A percentile compares a stretch with the other conserved stretches of the same genome.
Evolutionary conservation across 2,113 vertebrate species (phyloP).

Genomic region (Megaceryle torquata): DNA sequence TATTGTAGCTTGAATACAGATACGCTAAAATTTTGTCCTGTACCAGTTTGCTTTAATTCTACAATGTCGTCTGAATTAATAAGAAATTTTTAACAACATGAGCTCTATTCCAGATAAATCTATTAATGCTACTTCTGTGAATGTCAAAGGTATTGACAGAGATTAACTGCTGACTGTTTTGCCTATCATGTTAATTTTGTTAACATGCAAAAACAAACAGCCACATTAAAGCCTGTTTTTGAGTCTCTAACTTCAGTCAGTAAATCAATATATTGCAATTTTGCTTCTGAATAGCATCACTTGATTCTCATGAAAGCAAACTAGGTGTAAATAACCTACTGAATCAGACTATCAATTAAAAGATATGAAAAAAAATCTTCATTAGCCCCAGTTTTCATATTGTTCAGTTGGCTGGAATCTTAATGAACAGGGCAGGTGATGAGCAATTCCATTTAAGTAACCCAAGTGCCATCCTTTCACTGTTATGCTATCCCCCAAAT

Average conservation of each 20-base stretch:
- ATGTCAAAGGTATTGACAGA: conserved; percentile 61
- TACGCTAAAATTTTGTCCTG: not conserved
- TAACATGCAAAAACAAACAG: conserved; percentile 61
- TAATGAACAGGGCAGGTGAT: not conserved
- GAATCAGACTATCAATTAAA: not conserved
- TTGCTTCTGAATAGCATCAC: not conserved
- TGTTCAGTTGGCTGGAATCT: not conserved
- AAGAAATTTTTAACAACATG: not conserved
- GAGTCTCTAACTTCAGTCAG: conserved; percentile 35
- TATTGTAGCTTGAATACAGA: not conserved
- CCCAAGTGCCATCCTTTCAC: not conserved
- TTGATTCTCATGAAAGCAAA: not conserved
- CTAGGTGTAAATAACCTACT: conserved; percentile 34
- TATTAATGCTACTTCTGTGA: conserved; percentile 42
- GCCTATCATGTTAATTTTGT: conserved; percentile 52
- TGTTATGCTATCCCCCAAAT: not conserved
- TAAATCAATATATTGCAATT: conserved; percentile 63
- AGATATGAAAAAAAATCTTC: conserved; percentile 5
- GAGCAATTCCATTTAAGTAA: not conserved
- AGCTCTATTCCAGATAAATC: not conserved
- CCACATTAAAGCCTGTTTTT: conserved; percentile 59
- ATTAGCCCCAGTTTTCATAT: not conserved
- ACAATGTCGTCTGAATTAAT: not conserved
- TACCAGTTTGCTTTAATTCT: not conserved
- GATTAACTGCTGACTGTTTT: conserved; percentile 66